Conservation (phyloP, 2,797 vertebrate species). For the Smutsia temminckii region DNA sequence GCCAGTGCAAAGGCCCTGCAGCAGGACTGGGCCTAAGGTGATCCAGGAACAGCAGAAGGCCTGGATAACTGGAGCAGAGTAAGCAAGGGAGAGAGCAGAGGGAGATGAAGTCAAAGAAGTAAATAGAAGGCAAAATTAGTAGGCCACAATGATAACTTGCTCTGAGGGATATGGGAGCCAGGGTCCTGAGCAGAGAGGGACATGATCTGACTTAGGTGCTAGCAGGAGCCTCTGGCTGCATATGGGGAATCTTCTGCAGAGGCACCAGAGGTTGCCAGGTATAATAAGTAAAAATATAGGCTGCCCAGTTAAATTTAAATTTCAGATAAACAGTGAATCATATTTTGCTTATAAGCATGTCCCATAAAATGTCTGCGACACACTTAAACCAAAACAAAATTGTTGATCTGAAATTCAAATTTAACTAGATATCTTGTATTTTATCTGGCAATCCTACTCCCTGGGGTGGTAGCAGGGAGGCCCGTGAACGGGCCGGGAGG, state of each 20-base stretch:
- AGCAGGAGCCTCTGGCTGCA: no score
- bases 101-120: background rate
- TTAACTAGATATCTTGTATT: background rate
- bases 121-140: background rate
- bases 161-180: background rate
- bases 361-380: background rate
- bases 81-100: background rate
- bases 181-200: background rate
- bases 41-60: background rate
- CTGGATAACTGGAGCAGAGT: no score
- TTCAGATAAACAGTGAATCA: background rate
- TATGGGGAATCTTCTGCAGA: background rate
- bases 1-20: background rate
- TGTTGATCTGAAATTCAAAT: background rate
- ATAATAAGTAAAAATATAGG: no score
- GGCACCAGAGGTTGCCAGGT: background rate
- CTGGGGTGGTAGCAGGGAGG: background rate
- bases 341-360: background rate
- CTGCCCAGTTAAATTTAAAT: background rate
- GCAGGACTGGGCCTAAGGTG: background rate
- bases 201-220: background rate
- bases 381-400: background rate
- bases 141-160: background rate
- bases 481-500: background rate
- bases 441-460: background rate